These are phyloP conservation scores for Nebria salina DNA, from an alignment of 2,888 invertebrate genomes.

Conservation along the genomic window DNA sequence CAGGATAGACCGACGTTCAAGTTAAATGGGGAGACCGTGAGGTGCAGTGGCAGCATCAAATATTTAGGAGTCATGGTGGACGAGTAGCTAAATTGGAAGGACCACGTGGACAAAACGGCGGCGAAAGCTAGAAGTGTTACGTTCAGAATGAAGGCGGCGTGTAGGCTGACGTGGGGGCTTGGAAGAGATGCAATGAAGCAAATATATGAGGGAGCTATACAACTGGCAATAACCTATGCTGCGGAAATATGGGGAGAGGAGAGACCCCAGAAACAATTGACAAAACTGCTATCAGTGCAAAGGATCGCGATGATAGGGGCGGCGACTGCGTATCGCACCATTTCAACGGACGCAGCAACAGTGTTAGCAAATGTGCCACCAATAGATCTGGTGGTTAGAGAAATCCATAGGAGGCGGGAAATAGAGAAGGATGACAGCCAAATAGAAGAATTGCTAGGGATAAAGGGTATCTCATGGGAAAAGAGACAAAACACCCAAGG, in stretches of 20 bases:
- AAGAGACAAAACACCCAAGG: neutral
- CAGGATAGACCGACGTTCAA: neutral
- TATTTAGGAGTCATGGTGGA: neutral
- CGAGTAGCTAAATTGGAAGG: neutral
- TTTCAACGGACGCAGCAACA: slow-evolving; percentile 11
- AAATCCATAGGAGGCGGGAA: neutral
- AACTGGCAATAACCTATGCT: neutral
- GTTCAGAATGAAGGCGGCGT: neutral
- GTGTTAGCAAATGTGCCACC: neutral
- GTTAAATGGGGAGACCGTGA: neutral
- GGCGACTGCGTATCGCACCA: slow-evolving; percentile 24
- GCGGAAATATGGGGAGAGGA: neutral
- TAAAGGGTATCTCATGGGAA: neutral
- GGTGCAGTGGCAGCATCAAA: neutral
- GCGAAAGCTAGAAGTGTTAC: neutral
- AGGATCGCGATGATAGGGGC: slow-evolving; percentile 15
- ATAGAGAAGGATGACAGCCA: neutral
- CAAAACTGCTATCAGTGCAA: slow-evolving; percentile 11
- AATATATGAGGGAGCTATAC: neutral
- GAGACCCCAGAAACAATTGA: neutral
- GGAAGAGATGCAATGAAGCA: neutral
- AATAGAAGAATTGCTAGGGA: neutral
- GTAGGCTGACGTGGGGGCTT: neutral
- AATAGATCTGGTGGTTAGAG: neutral
- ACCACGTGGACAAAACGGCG: neutral